Evolutionary conservation across 1,140 invertebrate genomes (phyloP).

Genomic region (Caerostris darwini): DNA sequence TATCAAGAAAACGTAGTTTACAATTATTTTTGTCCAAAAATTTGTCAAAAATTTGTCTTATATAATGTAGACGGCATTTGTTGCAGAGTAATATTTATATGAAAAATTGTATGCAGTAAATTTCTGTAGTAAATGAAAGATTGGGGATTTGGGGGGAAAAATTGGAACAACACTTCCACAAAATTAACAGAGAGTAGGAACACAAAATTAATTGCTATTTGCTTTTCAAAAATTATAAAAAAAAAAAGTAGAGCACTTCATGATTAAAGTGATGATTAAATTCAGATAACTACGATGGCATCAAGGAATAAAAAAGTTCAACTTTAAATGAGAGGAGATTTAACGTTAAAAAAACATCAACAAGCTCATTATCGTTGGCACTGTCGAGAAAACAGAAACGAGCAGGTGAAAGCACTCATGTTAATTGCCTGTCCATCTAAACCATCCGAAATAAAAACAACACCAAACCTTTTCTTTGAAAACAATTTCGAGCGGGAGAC

Average conservation of each 20-base stretch:
- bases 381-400: not conserved
- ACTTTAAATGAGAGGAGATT: too few relatives aligned
- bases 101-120: too few relatives aligned
- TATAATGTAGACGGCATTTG: too few relatives aligned
- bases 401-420: not conserved
- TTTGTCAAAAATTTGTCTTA: too few relatives aligned
- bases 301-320: too few relatives aligned
- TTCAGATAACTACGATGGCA: not conserved
- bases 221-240: not conserved
- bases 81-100: too few relatives aligned
- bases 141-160: too few relatives aligned
- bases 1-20: too few relatives aligned
- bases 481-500: too few relatives aligned
- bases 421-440: slow-evolving; percentile 19
- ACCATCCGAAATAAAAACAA: not conserved
- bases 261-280: not conserved
- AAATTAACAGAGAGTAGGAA: not conserved
- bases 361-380: not conserved
- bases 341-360: not conserved
- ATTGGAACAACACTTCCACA: not conserved
- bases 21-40: too few relatives aligned
- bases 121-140: too few relatives aligned
- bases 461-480: not conserved
- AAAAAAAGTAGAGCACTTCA: not conserved
- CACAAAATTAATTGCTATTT: not conserved